Conservation (phyloP, 2,797 vertebrate species). For the Crossoptilon crossoptilon region DNA sequence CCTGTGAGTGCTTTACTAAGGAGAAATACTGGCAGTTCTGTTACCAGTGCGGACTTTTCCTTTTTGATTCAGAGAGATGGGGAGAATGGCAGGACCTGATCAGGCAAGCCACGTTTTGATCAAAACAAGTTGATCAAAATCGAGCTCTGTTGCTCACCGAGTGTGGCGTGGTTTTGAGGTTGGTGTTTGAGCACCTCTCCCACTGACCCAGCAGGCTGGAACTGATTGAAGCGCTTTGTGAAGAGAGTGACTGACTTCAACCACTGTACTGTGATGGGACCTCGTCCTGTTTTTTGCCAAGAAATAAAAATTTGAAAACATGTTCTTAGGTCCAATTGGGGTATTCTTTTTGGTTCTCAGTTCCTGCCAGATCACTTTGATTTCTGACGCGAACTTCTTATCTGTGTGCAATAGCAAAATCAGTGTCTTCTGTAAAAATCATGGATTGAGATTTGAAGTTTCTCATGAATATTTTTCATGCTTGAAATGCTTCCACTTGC, state of each 20-base stretch:
- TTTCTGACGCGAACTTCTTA: neutral
- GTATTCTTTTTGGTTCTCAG: neutral
- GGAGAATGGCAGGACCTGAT: neutral
- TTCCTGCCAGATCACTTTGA: no score
- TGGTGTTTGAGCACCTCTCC: neutral
- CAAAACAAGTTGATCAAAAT: neutral
- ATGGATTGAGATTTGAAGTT: neutral
- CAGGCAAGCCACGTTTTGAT: neutral
- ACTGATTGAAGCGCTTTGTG: neutral
- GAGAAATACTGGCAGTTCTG: neutral
- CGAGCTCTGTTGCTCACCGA: neutral
- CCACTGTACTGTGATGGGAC: neutral
- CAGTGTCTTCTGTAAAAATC: accelerated
- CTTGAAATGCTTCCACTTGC: neutral
- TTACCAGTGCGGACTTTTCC: neutral
- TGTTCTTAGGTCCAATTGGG: neutral
- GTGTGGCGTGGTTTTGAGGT: neutral
- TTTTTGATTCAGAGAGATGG: neutral
- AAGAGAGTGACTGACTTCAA: no score
- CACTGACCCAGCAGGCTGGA: neutral
- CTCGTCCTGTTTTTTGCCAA: neutral
- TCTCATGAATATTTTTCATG: accelerated
- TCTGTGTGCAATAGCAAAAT: accelerated
- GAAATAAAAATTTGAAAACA: neutral
- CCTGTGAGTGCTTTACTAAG: neutral